Evolutionary conservation across 1,140 invertebrate genomes (phyloP), one percentile per base, ranked within the genome.

Genomic region (Drosophila littoralis): DNA sequence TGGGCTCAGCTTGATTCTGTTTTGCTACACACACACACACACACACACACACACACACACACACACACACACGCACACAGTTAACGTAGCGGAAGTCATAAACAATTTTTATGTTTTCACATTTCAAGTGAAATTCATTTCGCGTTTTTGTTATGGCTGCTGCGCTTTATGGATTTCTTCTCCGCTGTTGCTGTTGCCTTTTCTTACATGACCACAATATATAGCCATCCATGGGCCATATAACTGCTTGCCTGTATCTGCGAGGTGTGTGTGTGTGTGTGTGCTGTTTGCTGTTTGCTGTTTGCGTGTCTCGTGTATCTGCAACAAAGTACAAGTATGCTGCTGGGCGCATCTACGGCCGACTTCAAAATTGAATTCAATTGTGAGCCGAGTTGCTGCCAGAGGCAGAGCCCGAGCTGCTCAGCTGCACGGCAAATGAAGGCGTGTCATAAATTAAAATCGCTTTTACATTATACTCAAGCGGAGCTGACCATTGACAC

Each of bases 31-130:
- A 5, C 22, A 28, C 22, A 15, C 22, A 15, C 43, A 68, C 32
- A 68, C 9, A 35, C 13, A 38, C 7, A 38, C 9, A 55, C 32
- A 12, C 22, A 42, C 13, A 50, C 52, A 13, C 40, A 13, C 58
- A 55, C 66, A 65, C 63, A 57, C 55, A 68, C 58, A 64, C 67
- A 64, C 65, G 66, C 38, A 67, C 79, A 81, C 72, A 73, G 73
- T 82, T 80, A 88, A 74, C 77, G 84, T 88, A 80, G 77, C 84
- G 83, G 83, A 88, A 88, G 84, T 89, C 83, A 88, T 88, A 88
- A 88, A 88, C 84, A 88, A 88, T 88, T 88, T 88, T 88, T 88
- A 88, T 88, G 83, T 88, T 89, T 88, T 88, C 83, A 88, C 83
- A 88, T 88, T 88, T 88, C 83, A 89, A 88, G 83, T 88, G 83